These are phyloP conservation scores for Oedothorax gibbosus DNA, from an alignment of 1,140 invertebrate species.

Conservation along the genomic window DNA sequence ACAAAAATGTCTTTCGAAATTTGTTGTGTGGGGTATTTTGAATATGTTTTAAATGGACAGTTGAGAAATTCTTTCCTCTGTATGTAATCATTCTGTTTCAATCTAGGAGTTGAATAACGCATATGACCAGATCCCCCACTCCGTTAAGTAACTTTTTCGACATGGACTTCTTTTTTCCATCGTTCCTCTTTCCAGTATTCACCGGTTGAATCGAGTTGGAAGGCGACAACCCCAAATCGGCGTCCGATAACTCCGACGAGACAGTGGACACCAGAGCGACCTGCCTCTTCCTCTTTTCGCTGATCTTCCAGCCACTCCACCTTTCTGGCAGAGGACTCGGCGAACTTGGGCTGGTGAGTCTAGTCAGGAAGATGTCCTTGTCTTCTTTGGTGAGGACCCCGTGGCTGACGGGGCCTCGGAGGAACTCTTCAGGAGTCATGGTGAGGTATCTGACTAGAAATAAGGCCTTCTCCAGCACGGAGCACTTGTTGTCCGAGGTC, in stretches of 20 bases:
- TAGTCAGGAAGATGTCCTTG: constrained; percentile 63
- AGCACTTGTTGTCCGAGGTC: constrained; percentile 73
- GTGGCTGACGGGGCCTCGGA: constrained; percentile 69
- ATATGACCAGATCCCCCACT: constrained; percentile 62
- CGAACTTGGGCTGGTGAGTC: constrained; percentile 53
- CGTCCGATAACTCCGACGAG: neutral
- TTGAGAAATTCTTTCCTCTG: too few relatives aligned
- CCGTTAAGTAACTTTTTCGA: constrained; percentile 62
- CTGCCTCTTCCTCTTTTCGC: constrained; percentile 18
- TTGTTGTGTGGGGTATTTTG: too few relatives aligned
- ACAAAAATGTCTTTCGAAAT: too few relatives aligned
- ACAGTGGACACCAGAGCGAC: neutral
- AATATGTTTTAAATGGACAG: too few relatives aligned
- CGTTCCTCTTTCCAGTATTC: constrained; percentile 2
- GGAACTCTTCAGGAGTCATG: constrained; percentile 75
- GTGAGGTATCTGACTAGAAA: constrained; percentile 77
- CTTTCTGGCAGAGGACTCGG: constrained; percentile 48
- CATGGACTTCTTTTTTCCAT: constrained; percentile 59
- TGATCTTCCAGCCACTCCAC: constrained; percentile 49
- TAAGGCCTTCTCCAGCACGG: constrained; percentile 74
- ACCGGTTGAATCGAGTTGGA: constrained; percentile 45
- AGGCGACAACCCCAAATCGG: constrained; percentile 15
- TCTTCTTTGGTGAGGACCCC: constrained; percentile 68
- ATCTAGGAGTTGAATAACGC: constrained; percentile 63
- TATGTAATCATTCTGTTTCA: constrained; percentile 5